These are phyloP conservation scores for Himalopsyche tibetana DNA, from an alignment of 2,888 invertebrate species.

Conservation along the genomic window DNA sequence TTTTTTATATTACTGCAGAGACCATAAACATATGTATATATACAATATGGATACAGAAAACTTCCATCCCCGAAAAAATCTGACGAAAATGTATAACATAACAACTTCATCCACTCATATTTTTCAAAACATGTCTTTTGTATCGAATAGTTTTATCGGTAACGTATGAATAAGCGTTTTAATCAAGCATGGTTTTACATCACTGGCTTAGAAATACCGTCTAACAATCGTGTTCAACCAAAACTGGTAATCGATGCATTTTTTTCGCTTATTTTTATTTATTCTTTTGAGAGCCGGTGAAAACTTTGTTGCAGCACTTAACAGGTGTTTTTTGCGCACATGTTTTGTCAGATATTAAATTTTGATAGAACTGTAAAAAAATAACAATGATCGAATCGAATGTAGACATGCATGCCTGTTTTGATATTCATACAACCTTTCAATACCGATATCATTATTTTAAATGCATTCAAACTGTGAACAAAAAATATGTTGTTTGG, in stretches of 20 bases:
- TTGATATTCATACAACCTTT: background rate
- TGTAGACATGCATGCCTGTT: background rate
- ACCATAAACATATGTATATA: no score
- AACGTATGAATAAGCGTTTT: no score
- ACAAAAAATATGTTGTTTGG: no score
- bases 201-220: constrained; percentile 44
- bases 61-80: no score
- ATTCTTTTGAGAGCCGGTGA: constrained; percentile 24
- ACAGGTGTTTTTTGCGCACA: constrained; percentile 11
- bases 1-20: no score
- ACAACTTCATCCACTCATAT: no score
- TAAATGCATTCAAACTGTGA: background rate
- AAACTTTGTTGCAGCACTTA: constrained; percentile 35
- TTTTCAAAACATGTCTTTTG: no score
- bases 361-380: constrained; percentile 33
- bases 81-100: no score
- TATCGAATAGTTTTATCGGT: no score
- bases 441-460: constrained; percentile 3
- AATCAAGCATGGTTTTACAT: background rate
- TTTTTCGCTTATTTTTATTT: constrained; percentile 18
- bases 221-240: constrained; percentile 62
- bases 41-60: no score
- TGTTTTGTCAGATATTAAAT: constrained; percentile 33
- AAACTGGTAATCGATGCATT: constrained; percentile 56
- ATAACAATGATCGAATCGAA: constrained; percentile 27